Evolutionary conservation across 2,888 invertebrate genomes (phyloP), one percentile per base, ranked within the genome.

Genomic region (Cryptosula pallasiana): DNA sequence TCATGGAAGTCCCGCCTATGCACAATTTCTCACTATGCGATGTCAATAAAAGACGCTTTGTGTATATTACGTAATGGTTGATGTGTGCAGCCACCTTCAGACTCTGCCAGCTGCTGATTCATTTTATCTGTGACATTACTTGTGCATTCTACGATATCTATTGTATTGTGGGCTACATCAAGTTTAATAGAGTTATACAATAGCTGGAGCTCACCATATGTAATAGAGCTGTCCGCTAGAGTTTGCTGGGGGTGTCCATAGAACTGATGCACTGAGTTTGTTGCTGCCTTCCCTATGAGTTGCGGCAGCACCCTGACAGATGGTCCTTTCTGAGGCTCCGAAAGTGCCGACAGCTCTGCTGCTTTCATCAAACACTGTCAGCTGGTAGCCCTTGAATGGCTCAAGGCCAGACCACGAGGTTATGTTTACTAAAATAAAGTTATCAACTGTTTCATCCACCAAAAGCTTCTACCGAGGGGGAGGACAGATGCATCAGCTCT

Each of bases 351-450:
- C 63, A 13, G 63, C 63, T 5, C 16, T 20, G 16, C 63, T 63
- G 25, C 3, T 63, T n/a, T 63, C 5, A 32, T 27, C 32, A 63
- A 63, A 63, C 34, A 63, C 34, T 3, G 63, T 63, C 29, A 63
- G 63, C n/a, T 63, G 63, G n/a, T 25, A 63, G 9, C 63, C 63
- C 32, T 32, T 63, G 63, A 63, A 63, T 32, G 63, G 25, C 5
- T 63, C 25, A 16, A 13, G 27, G 9, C 63, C 63, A 13, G 29
- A 29, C 63, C 63, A 63, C 32, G 63, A 63, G 32, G 29, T 63
- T 29, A 63, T 63, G 34, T 63, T 63, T n/a, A 63, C 63, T 63
- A 25, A 13, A 57, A 57, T n/a, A n/a, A n/a, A n/a, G n/a, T n/a
- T n/a, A n/a, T n/a, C n/a, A n/a, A n/a, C n/a, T n/a, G n/a, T n/a